A percentile compares a stretch with the other conserved stretches of the same genome.
phyloP scores from a whole-genome alignment of 2,888 invertebrate species.

The Agonopterix arenella region DNA sequence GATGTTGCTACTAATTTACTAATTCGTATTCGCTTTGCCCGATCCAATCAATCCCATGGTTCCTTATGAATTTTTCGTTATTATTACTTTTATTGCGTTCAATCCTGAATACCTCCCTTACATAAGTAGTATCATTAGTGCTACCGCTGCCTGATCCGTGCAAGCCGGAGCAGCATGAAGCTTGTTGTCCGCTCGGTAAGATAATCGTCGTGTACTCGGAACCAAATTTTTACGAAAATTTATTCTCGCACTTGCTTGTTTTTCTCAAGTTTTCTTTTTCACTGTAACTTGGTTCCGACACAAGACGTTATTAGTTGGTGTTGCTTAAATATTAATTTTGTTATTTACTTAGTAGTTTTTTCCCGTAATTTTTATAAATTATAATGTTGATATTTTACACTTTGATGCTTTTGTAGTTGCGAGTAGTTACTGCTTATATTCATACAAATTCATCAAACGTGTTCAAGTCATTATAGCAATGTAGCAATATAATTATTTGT shows the following conservation, averaged over 20 bases:
- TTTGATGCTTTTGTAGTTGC: conserved; percentile 37
- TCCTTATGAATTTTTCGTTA: conserved; percentile 40
- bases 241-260: conserved; percentile 10
- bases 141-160: conserved; percentile 91
- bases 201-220: conserved; percentile 25
- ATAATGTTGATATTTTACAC: conserved; percentile 28
- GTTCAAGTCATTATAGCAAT: conserved; percentile 27
- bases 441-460: conserved; percentile 31
- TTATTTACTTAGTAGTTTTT: conserved; percentile 25
- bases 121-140: conserved; percentile 81
- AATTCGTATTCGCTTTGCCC: conserved; percentile 74
- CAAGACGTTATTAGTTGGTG: conserved; percentile 49
- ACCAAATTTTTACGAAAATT: conserved; percentile 11
- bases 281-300: conserved; percentile 35
- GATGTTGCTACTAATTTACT: conserved; percentile 74
- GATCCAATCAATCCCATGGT: conserved; percentile 50
- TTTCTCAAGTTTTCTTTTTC: conserved; percentile 1
- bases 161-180: conserved; percentile 93
- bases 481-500: conserved; percentile 15
- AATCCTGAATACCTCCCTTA: conserved; percentile 56
- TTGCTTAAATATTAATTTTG: conserved; percentile 54
- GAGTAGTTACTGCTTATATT: conserved; percentile 15
- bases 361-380: conserved; percentile 28
- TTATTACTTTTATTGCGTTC: conserved; percentile 60
- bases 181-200: conserved; percentile 93